Evolutionary conservation across 2,113 vertebrate genomes (phyloP).

Genomic region (Danio rerio): DNA sequence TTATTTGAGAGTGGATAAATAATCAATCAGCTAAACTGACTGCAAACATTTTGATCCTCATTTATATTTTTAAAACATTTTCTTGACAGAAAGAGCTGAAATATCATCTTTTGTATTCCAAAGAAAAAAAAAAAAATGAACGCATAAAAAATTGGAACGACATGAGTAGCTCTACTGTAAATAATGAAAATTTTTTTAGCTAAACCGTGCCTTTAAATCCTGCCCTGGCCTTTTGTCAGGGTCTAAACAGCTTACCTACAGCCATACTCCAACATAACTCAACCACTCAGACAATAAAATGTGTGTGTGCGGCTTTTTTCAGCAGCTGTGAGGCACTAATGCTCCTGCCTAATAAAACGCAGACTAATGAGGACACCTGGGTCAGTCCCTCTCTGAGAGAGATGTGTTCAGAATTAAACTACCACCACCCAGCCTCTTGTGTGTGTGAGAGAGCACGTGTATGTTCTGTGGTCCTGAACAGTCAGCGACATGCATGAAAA

Average conservation of each 20-base stretch:
- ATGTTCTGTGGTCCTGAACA: not conserved
- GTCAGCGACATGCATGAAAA: slow-evolving; percentile 19
- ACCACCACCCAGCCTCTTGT: slow-evolving; percentile 27
- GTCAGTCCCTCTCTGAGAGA: slow-evolving; percentile 52
- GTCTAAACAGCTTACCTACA: slow-evolving; percentile 34
- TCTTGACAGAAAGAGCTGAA: not conserved
- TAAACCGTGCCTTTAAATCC: slow-evolving; percentile 2
- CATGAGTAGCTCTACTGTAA: not conserved
- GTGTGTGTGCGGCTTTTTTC: slow-evolving; percentile 25
- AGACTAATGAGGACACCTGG: slow-evolving; percentile 73
- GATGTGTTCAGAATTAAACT: slow-evolving; percentile 52
- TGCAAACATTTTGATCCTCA: not conserved
- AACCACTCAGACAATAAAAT: slow-evolving; percentile 20
- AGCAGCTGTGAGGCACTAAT: slow-evolving; percentile 48
- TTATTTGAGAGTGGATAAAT: not conserved
- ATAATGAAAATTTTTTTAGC: not conserved
- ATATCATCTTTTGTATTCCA: not conserved
- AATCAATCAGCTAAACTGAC: not conserved
- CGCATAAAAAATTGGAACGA: not conserved
- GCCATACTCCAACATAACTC: not conserved
- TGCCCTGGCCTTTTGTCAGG: not conserved
- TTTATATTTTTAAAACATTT: not conserved
- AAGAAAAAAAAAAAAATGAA: not conserved
- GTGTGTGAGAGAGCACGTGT: slow-evolving; percentile 32
- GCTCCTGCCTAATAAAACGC: slow-evolving; percentile 53